These are phyloP conservation scores for Henricia sp. DNA, from an alignment of 53 echinoderm and acorn worm species.

Conservation along the genomic window DNA sequence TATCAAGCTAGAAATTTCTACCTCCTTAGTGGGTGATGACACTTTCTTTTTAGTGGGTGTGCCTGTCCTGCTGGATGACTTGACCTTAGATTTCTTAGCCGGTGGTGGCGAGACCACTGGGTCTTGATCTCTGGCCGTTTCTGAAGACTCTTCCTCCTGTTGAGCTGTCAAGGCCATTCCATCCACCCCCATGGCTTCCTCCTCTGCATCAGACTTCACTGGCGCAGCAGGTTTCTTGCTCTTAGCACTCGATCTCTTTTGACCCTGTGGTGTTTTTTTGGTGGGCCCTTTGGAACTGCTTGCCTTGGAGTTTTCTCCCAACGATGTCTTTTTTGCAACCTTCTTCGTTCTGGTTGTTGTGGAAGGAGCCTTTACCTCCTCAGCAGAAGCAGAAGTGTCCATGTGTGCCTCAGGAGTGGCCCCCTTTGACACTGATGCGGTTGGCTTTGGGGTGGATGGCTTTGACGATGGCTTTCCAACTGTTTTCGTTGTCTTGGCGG, in stretches of 20 bases:
- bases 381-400: conserved; percentile 7
- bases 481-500: conserved; percentile 36
- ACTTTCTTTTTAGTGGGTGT: conserved; percentile 21
- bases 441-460: conserved; percentile 22
- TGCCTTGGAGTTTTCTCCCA: conserved; percentile 11
- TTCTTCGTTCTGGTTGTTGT: conserved; percentile 44
- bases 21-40: conserved; percentile 4
- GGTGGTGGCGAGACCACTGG: conserved; percentile 29
- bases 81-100: conserved; percentile 47
- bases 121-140: conserved; percentile 19
- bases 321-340: conserved; percentile 15
- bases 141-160: conserved; percentile 26
- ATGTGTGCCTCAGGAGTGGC: conserved; percentile 18
- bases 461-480: conserved; percentile 24
- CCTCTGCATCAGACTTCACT: conserved; percentile 16
- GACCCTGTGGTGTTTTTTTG: conserved; percentile 34
- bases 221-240: conserved; percentile 25
- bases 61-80: conserved; percentile 33
- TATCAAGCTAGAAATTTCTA: conserved; percentile 2
- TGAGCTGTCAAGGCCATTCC: not conserved
- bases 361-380: conserved; percentile 23
- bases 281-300: conserved; percentile 33
- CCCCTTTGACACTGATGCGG: not conserved
- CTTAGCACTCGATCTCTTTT: conserved; percentile 29
- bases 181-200: not conserved